Base-by-base conservation (phyloP, 1,140 invertebrate genomes). In the Diorhabda carinulata region DNA sequence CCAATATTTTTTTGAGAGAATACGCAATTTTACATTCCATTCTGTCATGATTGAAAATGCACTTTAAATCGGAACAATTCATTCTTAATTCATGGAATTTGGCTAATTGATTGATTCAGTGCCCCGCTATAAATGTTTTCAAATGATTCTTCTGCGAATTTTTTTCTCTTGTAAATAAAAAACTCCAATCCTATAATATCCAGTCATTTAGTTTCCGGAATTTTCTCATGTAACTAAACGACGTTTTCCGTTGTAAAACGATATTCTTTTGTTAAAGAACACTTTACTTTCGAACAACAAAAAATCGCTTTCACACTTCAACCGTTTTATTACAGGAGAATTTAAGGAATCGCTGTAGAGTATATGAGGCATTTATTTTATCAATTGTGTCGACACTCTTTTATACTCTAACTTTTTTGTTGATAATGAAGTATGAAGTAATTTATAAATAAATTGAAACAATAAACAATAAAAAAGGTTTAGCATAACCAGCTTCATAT, bases 221-320 rank as follows among this genome's bases (percentile, higher is more conserved):
- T 65, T 65, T 65, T 57, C 5, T 41, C 67, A 72, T 73, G 70
- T 68, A 75, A 70, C 72, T 63, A 67, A 75, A 75, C 72, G 62
- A 56, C 72, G 65, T 73, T 75, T 73, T 71, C 67, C 43, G 9
- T 25, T 4, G 63, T 52, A 66, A 65, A 70, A 66, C 52, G 69
- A 43, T 68, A 52, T 64, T 67, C 70, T 73, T 72, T 75, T 73
- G 72, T 75, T 60, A 59, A 62, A 66, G 42, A 67, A 58, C 72
- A 70, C 72, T 75, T 73, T 75, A 72, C 67, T 70, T 68, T 67
- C 72, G 57, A 56, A 68, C 72, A 71, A 73, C 70, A 72, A 75
- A 73, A 75, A 75, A 73, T 72, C 72, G 72, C 72, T 75, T 75
- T 75, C 74, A 75, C 74, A 75, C 67, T 72, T 69, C 67, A 75